Evolutionary conservation across 2,113 vertebrate genomes (phyloP), one percentile per base, ranked within the genome.

Genomic region (Proterorhinus semilunaris): DNA sequence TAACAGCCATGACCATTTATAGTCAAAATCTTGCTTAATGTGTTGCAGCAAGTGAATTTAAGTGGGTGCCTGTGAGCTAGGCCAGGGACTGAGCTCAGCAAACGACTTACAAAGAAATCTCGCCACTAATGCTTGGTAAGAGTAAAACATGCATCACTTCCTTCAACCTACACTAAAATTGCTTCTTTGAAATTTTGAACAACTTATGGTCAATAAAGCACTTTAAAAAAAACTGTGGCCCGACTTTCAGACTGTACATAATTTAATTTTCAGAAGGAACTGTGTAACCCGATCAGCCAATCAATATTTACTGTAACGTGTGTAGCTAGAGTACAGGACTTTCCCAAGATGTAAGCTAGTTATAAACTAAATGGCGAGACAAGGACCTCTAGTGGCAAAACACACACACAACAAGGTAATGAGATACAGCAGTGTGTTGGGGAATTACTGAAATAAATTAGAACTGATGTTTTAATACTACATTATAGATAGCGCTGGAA

Each of bases 1-100:
- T 72, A 80, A 80, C 76, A 78, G 76, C 44, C 63, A 45, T 43
- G 15, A 90, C 91, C 91, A 90, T 92, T 88, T 90, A 91, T 89
- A 91, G 90, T 90, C 79, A 91, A 87, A 73, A 43, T 51, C 13
- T 67, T 51, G 63, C 59, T 59, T 62, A 67, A 10, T 65, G 65
- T 65, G 13, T 65, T 53, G n/a, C 54, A 57, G 7, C 11, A 51
- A 21, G 21, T 21, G 21, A 47, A 10, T 36, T 36, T 36, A 36
- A 27, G 27, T 27, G 27, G 27, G 27, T 27, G 27, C 27, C 27
- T 27, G 27, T 27, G 27, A 27, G 27, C 27, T 62, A 6, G 42
- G 59, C 65, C 65, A 64, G 10, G 65, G 1, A 65, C 21, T 65
- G 71, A 46, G 48, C 21, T 73, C 55, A 8, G 67, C 2, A 16